phyloP scores from a whole-genome alignment of 2,888 invertebrate genomes.

The Acronicta alni region DNA sequence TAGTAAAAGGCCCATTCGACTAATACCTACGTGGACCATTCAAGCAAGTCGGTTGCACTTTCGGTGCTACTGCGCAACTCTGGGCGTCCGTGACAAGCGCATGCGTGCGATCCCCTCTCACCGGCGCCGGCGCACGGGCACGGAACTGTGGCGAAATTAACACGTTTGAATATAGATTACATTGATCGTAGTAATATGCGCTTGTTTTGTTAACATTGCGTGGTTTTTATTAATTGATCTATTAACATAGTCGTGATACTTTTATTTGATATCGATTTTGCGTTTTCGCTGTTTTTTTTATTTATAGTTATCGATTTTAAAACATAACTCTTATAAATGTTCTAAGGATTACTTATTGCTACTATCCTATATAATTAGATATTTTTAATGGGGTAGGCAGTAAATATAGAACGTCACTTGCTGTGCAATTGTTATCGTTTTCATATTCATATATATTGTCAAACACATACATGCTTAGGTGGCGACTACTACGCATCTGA shows the following conservation, averaged over 20 bases:
- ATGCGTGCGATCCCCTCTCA: conserved; percentile 67
- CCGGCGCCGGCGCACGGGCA: conserved; percentile 39
- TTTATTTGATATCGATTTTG: too few species aligned
- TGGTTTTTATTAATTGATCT: background rate
- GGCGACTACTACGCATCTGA: too few species aligned
- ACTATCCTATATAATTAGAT: too few species aligned
- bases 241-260: background rate
- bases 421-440: too few species aligned
- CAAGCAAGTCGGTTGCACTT: conserved; percentile 43
- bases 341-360: too few species aligned
- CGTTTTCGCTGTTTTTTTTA: too few species aligned
- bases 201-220: background rate
- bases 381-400: too few species aligned
- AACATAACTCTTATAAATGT: too few species aligned
- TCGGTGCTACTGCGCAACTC: conserved; percentile 68
- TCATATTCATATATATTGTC: too few species aligned
- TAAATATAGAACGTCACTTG: too few species aligned
- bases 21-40: conserved; percentile 19
- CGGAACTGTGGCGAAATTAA: conserved; percentile 50
- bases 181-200: background rate
- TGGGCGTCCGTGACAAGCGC: conserved; percentile 72
- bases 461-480: too few species aligned
- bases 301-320: too few species aligned
- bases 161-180: conserved; percentile 28
- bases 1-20: conserved; percentile 18